Conservation (phyloP, 1,140 invertebrate genomes). For the Nixonia krombeini region DNA sequence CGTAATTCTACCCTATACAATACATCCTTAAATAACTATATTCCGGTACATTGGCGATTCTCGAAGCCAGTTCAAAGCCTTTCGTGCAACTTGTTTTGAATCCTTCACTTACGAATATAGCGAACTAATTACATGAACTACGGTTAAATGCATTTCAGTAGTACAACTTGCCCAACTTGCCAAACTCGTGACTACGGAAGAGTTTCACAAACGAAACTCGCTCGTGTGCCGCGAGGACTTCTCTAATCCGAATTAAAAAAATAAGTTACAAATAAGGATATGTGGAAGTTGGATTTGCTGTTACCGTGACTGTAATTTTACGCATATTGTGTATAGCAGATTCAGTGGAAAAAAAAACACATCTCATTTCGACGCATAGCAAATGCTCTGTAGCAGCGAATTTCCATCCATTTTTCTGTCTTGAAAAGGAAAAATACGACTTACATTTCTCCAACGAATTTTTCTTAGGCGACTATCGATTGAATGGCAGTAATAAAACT, state of each 20-base stretch:
- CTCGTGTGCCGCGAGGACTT: conserved; percentile 57
- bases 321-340: too few species aligned
- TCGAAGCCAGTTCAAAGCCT: not conserved
- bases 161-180: conserved; percentile 70
- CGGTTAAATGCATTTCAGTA: conserved; percentile 48
- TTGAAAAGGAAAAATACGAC: too few species aligned
- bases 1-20: too few species aligned
- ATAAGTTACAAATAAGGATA: conserved; percentile 37
- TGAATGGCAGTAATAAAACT: not conserved
- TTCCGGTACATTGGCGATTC: too few species aligned
- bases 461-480: too few species aligned
- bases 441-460: too few species aligned
- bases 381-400: not conserved
- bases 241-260: conserved; percentile 70
- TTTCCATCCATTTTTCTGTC: too few species aligned
- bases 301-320: conserved; percentile 21
- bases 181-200: conserved; percentile 60
- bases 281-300: conserved; percentile 5
- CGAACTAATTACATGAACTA: conserved; percentile 29
- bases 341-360: conserved; percentile 8
- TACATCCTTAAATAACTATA: too few species aligned
- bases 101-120: conserved; percentile 23
- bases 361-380: not conserved
- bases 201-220: conserved; percentile 32
- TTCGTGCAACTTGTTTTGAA: conserved; percentile 21